Evolutionary conservation across 2,888 invertebrate species (phyloP), one percentile per base, ranked within the genome.

Genomic region (Oxystoma pomonae): DNA sequence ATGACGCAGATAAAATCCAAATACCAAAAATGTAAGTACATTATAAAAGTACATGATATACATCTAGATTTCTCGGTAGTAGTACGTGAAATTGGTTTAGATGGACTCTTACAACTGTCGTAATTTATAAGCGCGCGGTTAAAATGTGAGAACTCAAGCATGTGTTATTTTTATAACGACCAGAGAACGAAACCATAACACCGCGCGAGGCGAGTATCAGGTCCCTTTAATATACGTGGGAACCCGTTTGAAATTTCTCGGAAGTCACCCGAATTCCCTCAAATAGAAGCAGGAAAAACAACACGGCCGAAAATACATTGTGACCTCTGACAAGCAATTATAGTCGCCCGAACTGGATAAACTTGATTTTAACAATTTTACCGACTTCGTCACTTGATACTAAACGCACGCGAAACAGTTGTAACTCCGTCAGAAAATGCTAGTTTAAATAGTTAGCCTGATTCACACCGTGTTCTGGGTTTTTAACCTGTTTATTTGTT

Each of bases 1-100:
- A 94, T 77, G 95, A 96, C 81, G 93, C 93, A 63, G 96, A 96
- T 81, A 96, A 96, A 86, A 94, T 97, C 78, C 95, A 96, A 85
- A 97, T 97, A 84, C 94, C 96, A 80, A 97, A 97, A 91, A 86
- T 96, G 96, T 96, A 85, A 94, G 95, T 91, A 78, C 50, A n/a
- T 63, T 50, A 55, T 53, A 20, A 5, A 35, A 35, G 35, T 35
- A 35, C n/a, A 2, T 20, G 17, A 59, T 19, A 52, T 20, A 16
- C 21, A 20, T 20, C 35, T 35, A 35, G 35, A 35, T 35, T 35
- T 35, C 35, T 35, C 35, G 35, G 35, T 35, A 35, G n/a, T 35
- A 35, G 35, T 7, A 35, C 35, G 3, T 7, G 35, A 35, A 35
- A 35, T 35, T 35, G 35, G 3, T 35, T 35, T 35, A 35, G 35